phyloP scores from a whole-genome alignment of 1,140 invertebrate species.

The Cephus cinctus region DNA sequence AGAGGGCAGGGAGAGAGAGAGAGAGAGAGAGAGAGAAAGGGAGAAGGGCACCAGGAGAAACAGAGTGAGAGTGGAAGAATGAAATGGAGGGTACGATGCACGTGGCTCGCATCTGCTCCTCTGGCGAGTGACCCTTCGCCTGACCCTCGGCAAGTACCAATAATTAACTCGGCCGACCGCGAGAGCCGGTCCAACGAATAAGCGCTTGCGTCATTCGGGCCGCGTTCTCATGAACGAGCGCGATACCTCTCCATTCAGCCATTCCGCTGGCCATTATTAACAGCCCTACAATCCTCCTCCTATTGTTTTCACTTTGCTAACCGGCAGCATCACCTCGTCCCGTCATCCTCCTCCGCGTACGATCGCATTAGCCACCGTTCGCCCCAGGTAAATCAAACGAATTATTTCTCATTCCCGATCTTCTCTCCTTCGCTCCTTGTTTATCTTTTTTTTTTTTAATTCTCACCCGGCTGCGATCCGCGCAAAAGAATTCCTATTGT shows the following conservation, averaged over 20 bases:
- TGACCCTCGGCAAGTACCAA: conserved; percentile 45
- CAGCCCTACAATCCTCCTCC: too few species aligned
- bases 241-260: background rate
- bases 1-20: background rate
- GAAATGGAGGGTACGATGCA: conserved; percentile 19
- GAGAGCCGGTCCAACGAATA: conserved; percentile 21
- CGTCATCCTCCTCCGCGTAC: too few species aligned
- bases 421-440: too few species aligned
- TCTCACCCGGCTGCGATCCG: too few species aligned
- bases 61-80: conserved; percentile 1
- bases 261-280: too few species aligned
- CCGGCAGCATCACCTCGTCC: background rate
- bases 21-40: conserved; percentile 10
- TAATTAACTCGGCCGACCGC: conserved; percentile 41
- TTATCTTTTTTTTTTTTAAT: too few species aligned
- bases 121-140: conserved; percentile 31
- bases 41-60: background rate
- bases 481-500: too few species aligned
- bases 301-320: background rate
- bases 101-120: conserved; percentile 43
- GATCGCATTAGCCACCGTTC: too few species aligned
- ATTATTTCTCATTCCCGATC: too few species aligned
- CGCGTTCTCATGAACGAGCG: conserved; percentile 17
- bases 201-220: conserved; percentile 25
- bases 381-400: too few species aligned